phyloP scores from a whole-genome alignment of 2,797 vertebrate genomes.

The Oryzias dopingdopingensis region DNA sequence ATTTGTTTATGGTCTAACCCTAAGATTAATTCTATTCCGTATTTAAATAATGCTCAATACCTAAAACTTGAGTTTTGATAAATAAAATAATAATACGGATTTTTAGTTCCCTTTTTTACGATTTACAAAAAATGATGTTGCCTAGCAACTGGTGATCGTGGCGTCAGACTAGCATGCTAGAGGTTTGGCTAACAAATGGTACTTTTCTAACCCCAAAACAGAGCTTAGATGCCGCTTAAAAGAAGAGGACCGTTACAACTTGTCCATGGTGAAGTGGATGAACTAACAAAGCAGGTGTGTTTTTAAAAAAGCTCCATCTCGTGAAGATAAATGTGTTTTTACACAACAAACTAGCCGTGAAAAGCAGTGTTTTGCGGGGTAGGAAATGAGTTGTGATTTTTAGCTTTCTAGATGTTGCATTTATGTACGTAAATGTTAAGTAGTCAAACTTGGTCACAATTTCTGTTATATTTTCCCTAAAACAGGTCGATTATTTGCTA shows the following conservation, averaged over 20 bases:
- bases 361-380: too few species aligned
- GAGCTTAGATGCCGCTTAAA: constrained; percentile 65
- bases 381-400: too few species aligned
- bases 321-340: too few species aligned
- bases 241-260: constrained; percentile 72
- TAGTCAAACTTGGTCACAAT: neutral
- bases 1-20: too few species aligned
- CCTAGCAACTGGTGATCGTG: constrained; percentile 54
- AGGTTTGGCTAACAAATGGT: constrained; percentile 6
- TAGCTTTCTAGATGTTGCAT: too few species aligned
- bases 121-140: constrained; percentile 38
- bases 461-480: neutral
- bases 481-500: constrained; percentile 61
- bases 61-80: too few species aligned
- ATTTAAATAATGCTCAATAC: too few species aligned
- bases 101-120: neutral
- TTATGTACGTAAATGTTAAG: too few species aligned
- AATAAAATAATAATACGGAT: too few species aligned
- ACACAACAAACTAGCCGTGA: too few species aligned
- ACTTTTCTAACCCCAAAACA: neutral
- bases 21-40: too few species aligned
- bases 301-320: neutral
- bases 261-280: constrained; percentile 67
- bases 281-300: constrained; percentile 66
- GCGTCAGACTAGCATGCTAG: constrained; percentile 3